A percentile compares a stretch with the other conserved stretches of the same genome.
These are phyloP conservation scores for Colletes gigas DNA, from an alignment of 1,140 invertebrate genomes.

Conservation along the genomic window DNA sequence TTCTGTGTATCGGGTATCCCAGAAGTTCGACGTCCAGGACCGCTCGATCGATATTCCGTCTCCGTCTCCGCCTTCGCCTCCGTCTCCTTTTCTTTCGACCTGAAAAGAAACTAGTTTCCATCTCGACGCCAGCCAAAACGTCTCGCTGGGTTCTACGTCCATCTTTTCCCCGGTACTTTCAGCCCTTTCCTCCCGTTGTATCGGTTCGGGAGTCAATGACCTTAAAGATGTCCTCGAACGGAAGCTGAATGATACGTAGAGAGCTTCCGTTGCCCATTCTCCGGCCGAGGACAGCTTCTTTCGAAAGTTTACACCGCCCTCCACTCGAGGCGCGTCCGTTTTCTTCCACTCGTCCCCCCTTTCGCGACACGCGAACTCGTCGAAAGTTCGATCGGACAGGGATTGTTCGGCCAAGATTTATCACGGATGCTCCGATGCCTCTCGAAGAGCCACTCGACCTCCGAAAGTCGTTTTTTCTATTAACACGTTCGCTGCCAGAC, in stretches of 20 bases:
- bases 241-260: background rate
- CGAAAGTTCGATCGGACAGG: background rate
- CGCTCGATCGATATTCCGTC: slow-evolving; percentile 8
- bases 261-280: slow-evolving; percentile 10
- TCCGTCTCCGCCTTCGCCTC: too few species aligned
- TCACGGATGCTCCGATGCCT: background rate
- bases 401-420: background rate
- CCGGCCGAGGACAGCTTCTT: background rate
- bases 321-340: background rate
- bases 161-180: background rate
- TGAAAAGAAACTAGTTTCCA: slow-evolving; percentile 2
- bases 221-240: background rate
- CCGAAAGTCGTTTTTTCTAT: background rate
- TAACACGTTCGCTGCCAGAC: too few species aligned
- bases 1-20: slow-evolving; percentile 44
- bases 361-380: background rate
- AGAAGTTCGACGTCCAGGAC: slow-evolving; percentile 32
- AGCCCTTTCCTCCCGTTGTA: too few species aligned
- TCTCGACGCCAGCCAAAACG: background rate
- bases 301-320: slow-evolving; percentile 1
- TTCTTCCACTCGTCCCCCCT: background rate
- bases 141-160: slow-evolving; percentile 3
- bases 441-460: background rate
- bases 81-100: slow-evolving; percentile 10
- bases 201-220: too few species aligned